Evolutionary conservation across 2,888 invertebrate genomes (phyloP).

Genomic region (Spisula subtruncata): DNA sequence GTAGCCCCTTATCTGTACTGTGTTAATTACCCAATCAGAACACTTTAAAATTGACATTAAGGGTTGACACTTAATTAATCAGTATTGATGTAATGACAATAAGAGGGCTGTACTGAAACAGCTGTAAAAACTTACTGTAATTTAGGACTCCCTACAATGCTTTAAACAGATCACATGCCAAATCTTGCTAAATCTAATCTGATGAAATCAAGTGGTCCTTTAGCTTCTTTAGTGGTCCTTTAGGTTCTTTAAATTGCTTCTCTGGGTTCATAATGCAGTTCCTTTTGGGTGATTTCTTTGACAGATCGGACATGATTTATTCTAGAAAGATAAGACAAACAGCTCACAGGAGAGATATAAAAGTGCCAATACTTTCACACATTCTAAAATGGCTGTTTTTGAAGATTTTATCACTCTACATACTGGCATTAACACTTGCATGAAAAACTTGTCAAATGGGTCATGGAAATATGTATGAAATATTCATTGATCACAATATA

Average conservation of each 20-base stretch:
- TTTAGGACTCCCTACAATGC: background rate
- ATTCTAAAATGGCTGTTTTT: background rate
- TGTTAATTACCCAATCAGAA: conserved; percentile 10
- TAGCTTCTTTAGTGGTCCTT: conserved; percentile 33
- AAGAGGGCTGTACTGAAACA: background rate
- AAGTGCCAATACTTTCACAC: conserved; percentile 26
- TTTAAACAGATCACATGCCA: conserved; percentile 22
- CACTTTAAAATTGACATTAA: background rate
- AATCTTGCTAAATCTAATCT: background rate
- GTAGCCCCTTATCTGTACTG: background rate
- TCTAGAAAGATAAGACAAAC: conserved; percentile 25
- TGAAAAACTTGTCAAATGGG: background rate
- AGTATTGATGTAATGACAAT: background rate
- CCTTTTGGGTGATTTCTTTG: conserved; percentile 24
- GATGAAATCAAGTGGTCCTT: conserved; percentile 46
- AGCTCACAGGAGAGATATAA: conserved; percentile 9
- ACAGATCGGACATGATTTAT: conserved; percentile 1
- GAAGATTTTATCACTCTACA: background rate
- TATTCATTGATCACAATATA: background rate
- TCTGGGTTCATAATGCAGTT: background rate
- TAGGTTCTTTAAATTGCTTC: conserved; percentile 25
- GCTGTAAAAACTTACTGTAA: conserved; percentile 29
- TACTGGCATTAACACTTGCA: background rate
- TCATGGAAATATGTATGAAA: background rate
- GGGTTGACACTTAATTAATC: background rate